Base-by-base conservation (phyloP, 2,797 vertebrate genomes). In the Galaxias olidus region DNA sequence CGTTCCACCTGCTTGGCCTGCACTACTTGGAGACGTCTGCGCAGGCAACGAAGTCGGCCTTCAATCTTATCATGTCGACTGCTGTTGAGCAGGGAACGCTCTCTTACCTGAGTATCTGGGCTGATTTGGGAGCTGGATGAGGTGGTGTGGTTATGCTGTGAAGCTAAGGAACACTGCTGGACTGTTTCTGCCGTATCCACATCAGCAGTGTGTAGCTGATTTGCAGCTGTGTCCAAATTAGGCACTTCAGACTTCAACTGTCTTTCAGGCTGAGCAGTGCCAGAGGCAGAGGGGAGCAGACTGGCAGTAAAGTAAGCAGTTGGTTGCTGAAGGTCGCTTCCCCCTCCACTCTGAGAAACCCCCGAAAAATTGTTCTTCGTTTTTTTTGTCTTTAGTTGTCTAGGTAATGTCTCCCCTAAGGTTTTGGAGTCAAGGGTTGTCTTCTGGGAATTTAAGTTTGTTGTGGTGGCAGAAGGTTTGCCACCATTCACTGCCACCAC, bases 1-100 rank as follows among this genome's bases (percentile, higher is more conserved):
- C 97, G 93, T 85, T 99, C 96, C 74, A 98, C 96, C 86, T 99
- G 97, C 85, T 99, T 98, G 4, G 96, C 97, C 84, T 99, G 97
- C 55, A 98, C 96, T 72, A 99, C 95, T 87, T 98, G 96, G 76
- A 99, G 92, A 70, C 96, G 93, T 60, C 98, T 98, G 74, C 96
- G 95, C 67, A 99, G 92, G 57, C 95, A 91, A n/a, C 94, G 92
- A 48, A 98, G 92, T 0, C 96, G 88, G 69, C 83, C 94, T 78
- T 98, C 95, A 0, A 99, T 95, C 82, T 99, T 96, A 0, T 86
- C 86, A 81, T 99, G 96, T 13, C 96, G 91, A 61, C 91, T 90
- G 74, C 85, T 85, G 82, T 84, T 92, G 74, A 96, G 88, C 63
- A 96, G 83, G 1, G 92, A 93, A 81, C 95, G 92, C 69, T 96